phyloP scores from a whole-genome alignment of 1,140 invertebrate species.

The Scaptomyza graminum region DNA sequence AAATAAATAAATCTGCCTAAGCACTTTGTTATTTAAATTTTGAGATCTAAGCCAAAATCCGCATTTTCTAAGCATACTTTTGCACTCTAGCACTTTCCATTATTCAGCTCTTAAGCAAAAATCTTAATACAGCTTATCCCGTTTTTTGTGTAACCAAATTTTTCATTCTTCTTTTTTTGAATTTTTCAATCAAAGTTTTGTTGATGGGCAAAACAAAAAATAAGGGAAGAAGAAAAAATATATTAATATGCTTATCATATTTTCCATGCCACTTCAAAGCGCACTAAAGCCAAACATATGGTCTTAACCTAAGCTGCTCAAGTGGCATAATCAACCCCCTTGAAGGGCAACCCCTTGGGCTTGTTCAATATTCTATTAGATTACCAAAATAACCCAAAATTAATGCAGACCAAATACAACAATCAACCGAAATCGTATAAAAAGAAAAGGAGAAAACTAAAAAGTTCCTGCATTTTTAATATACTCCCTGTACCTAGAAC shows the following conservation, averaged over 20 bases:
- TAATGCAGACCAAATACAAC: conserved; percentile 29
- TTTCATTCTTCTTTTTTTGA: conserved; percentile 11
- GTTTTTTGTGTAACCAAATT: background rate
- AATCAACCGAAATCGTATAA: conserved; percentile 3
- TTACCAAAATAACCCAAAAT: conserved; percentile 48
- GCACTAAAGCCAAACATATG: conserved; percentile 61
- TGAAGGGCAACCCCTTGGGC: conserved; percentile 31
- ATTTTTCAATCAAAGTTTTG: conserved; percentile 51
- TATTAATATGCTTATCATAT: conserved; percentile 65
- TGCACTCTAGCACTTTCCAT: background rate
- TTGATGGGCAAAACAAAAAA: conserved; percentile 4
- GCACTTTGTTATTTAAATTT: background rate
- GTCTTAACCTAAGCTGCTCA: conserved; percentile 69
- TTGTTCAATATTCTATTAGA: conserved; percentile 33
- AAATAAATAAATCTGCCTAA: background rate
- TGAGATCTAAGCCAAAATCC: background rate
- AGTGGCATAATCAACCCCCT: conserved; percentile 65
- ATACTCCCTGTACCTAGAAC: conserved; percentile 22
- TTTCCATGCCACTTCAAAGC: conserved; percentile 70
- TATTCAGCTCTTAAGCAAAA: conserved; percentile 9
- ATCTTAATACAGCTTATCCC: conserved; percentile 9
- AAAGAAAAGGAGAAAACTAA: conserved; percentile 24
- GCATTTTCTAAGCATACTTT: background rate
- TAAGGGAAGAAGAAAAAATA: conserved; percentile 8
- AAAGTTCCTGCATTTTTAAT: conserved; percentile 66